These are phyloP conservation scores for Pheosia gnoma DNA, from an alignment of 2,888 invertebrate genomes.

Conservation along the genomic window DNA sequence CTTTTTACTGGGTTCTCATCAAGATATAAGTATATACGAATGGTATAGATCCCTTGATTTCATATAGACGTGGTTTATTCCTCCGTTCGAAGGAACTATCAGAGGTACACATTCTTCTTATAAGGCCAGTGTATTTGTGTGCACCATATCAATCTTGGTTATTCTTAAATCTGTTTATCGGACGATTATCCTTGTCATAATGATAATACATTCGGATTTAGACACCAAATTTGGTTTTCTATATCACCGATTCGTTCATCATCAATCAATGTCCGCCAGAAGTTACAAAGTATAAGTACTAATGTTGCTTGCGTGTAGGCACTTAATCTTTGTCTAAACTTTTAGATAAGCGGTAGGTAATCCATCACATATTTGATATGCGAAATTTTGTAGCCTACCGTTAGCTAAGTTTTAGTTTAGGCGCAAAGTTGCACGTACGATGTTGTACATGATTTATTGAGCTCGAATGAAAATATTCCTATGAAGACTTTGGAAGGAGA, in stretches of 20 bases:
- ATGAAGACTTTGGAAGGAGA: not conserved
- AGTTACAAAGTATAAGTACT: conserved; percentile 14
- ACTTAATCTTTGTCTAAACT: conserved; percentile 46
- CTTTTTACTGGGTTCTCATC: not conserved
- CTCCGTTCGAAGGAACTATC: no score
- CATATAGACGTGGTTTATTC: no score
- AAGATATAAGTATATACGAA: not conserved
- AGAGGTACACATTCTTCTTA: no score
- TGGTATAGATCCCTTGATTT: no score
- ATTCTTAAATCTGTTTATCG: not conserved
- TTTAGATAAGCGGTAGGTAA: conserved; percentile 38
- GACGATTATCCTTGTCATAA: not conserved
- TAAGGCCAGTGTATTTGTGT: no score
- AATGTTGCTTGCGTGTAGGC: conserved; percentile 5
- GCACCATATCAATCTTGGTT: no score
- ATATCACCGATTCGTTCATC: conserved; percentile 29
- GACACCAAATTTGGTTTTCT: conserved; percentile 12
- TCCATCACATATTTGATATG: conserved; percentile 41
- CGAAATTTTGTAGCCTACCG: conserved; percentile 19
- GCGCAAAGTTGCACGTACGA: not conserved
- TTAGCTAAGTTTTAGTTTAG: conserved; percentile 13
- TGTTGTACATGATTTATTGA: not conserved
- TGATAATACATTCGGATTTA: not conserved
- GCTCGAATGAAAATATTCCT: not conserved
- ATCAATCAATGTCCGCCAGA: conserved; percentile 35